Evolutionary conservation across 2,113 vertebrate genomes (phyloP), one percentile per base, ranked within the genome.

Genomic region (Phalacrocorax aristotelis): DNA sequence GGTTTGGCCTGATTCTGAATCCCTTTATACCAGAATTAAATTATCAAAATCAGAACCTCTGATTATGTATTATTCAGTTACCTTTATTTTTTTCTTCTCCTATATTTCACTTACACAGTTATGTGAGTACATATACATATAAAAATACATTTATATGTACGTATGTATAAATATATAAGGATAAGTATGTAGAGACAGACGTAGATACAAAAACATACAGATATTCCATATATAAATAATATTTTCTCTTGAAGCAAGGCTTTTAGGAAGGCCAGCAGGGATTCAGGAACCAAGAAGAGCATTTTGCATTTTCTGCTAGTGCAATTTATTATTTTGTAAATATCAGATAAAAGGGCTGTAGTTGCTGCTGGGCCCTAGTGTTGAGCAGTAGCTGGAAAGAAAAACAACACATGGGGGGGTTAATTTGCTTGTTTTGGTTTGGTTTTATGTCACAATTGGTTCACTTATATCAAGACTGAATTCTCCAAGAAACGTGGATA

Each of bases 291-390:
- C 29, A 76, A 78, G 78, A 92, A 70, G 7, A 76, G 3, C 10
- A 42, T 85, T 94, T 94, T 80, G 51, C n/a, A n/a, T 92, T 95
- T 91, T 89, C 55, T 75, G 48, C 38, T 74, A 95, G 9, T 60
- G 49, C 25, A 61, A 48, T 74, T 66, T 83, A 44, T 75, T 93
- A 16, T 78, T 91, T 87, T 92, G 13, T 16, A 72, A 81, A 87
- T 91, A 86, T 58, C 15, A 81, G 65, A 79, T 62, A 52, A 38
- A 69, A 81, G 16, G 19, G 11, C 26, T 79, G 18, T 74, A 83
- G 86, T 77, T 93, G 57, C 65, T 97, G 87, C 65, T 65, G 38
- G 20, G 57, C 15, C 38, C 38, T 90, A 97, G 81, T 65, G 34
- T 40, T 92, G 36, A 87, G 38, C 93, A 82, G 93, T 76, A 93